Evolutionary conservation across 2,113 vertebrate genomes (phyloP).

Genomic region (Tachuris rubrigastra): DNA sequence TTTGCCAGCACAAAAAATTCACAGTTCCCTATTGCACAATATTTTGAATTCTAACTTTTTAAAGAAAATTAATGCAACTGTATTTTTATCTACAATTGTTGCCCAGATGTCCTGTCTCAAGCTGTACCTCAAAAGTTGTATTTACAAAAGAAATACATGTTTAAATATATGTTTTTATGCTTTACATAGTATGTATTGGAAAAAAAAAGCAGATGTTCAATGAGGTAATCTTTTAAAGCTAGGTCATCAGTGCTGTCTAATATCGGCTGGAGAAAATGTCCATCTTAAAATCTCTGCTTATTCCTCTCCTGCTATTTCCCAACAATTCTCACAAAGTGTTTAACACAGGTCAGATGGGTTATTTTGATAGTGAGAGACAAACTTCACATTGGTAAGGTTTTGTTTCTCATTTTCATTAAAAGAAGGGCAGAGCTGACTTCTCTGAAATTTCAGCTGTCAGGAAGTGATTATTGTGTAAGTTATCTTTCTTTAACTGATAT

Average conservation of each 20-base stretch:
- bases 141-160: neutral
- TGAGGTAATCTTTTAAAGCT: neutral
- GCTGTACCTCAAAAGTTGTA: neutral
- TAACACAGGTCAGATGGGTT: conserved; percentile 57
- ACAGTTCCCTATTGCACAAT: neutral
- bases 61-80: neutral
- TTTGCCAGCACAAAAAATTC: neutral
- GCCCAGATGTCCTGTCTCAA: neutral
- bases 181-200: neutral
- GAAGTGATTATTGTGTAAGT: conserved; percentile 4
- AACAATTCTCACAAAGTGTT: conserved; percentile 22
- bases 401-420: neutral
- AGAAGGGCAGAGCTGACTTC: neutral
- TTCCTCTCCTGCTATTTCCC: conserved; percentile 38
- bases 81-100: neutral
- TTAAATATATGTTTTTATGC: conserved; percentile 6
- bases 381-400: neutral
- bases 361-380: conserved; percentile 50
- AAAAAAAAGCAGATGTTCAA: neutral
- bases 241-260: neutral
- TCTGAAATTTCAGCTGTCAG: conserved; percentile 28
- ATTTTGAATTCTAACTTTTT: neutral
- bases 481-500: conserved; percentile 10
- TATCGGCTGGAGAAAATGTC: neutral
- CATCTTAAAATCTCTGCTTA: neutral